Percentiles rank a stretch among this genome's conserved stretches.
These are phyloP conservation scores for Aphodius granarius DNA, from an alignment of 2,888 invertebrate species.

Conservation along the genomic window DNA sequence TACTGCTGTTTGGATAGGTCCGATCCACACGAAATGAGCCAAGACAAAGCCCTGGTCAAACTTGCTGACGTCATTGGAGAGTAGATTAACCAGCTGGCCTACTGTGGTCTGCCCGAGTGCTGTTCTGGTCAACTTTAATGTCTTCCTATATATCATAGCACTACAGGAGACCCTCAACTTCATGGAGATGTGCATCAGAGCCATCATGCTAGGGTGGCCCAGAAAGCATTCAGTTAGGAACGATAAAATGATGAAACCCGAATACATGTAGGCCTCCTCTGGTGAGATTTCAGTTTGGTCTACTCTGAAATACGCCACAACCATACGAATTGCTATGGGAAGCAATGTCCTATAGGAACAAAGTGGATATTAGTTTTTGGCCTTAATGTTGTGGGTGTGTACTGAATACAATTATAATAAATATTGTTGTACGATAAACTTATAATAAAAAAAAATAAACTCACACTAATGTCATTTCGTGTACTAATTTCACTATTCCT, in stretches of 20 bases:
- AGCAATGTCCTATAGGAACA: slow-evolving; percentile 43
- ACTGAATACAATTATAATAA: too few species aligned
- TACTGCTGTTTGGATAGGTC: slow-evolving; percentile 63
- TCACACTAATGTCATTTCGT: slow-evolving; percentile 49
- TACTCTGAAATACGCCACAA: slow-evolving; percentile 65
- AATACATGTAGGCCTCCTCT: slow-evolving; percentile 70
- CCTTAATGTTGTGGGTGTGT: background rate
- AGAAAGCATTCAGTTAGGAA: slow-evolving; percentile 43
- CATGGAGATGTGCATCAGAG: slow-evolving; percentile 81
- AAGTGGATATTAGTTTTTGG: slow-evolving; percentile 1
- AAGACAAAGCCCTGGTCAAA: slow-evolving; percentile 90
- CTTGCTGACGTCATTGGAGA: slow-evolving; percentile 70
- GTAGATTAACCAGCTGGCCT: slow-evolving; percentile 54
- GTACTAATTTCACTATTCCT: slow-evolving; percentile 45
- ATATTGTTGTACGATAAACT: background rate
- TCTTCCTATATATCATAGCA: slow-evolving; percentile 80
- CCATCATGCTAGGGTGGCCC: slow-evolving; percentile 85
- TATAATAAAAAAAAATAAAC: slow-evolving; percentile 30
- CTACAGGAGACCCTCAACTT: slow-evolving; percentile 82
- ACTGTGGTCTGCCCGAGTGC: slow-evolving; percentile 64
- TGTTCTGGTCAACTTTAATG: slow-evolving; percentile 52
- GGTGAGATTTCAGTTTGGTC: slow-evolving; percentile 44
- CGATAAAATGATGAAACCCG: slow-evolving; percentile 64
- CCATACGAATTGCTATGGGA: slow-evolving; percentile 61
- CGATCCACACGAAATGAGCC: slow-evolving; percentile 80